Evolutionary conservation across 1,140 invertebrate species (phyloP).

Genomic region (Anagrus nilaparvatae): DNA sequence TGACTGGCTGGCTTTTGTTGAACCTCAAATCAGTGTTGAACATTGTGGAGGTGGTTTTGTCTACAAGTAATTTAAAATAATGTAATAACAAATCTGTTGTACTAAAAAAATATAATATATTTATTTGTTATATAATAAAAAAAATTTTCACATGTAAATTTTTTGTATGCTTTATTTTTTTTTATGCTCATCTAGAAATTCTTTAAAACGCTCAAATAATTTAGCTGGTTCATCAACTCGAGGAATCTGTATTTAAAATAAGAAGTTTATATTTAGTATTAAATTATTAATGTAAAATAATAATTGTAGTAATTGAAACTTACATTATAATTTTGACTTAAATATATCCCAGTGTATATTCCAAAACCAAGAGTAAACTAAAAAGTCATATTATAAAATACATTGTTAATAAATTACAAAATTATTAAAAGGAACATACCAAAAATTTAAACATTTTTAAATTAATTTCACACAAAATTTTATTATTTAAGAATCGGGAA

Average conservation of each 20-base stretch:
- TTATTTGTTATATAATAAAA: conserved; percentile 10
- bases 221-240: conserved; percentile 68
- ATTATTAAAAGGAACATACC: conserved; percentile 18
- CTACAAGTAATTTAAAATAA: conserved; percentile 43
- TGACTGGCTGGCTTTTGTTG: conserved; percentile 97
- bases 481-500: no score
- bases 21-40: conserved; percentile 79
- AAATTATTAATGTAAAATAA: conserved; percentile 2
- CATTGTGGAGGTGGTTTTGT: conserved; percentile 77
- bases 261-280: conserved; percentile 7
- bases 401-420: conserved; percentile 1
- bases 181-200: conserved; percentile 55
- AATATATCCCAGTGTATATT: conserved; percentile 68
- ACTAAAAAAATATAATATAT: conserved; percentile 18
- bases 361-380: conserved; percentile 65
- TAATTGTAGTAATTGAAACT: conserved; percentile 16
- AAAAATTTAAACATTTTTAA: conserved; percentile 32
- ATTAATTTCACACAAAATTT: not conserved
- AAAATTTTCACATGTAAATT: conserved; percentile 16
- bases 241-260: conserved; percentile 57
- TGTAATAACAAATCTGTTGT: conserved; percentile 18
- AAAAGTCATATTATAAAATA: conserved; percentile 28
- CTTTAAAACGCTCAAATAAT: conserved; percentile 55
- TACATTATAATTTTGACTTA: conserved; percentile 76
- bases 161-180: conserved; percentile 36